These are phyloP conservation scores for Piscicola geometra DNA, from an alignment of 2,888 invertebrate genomes.

Conservation along the genomic window DNA sequence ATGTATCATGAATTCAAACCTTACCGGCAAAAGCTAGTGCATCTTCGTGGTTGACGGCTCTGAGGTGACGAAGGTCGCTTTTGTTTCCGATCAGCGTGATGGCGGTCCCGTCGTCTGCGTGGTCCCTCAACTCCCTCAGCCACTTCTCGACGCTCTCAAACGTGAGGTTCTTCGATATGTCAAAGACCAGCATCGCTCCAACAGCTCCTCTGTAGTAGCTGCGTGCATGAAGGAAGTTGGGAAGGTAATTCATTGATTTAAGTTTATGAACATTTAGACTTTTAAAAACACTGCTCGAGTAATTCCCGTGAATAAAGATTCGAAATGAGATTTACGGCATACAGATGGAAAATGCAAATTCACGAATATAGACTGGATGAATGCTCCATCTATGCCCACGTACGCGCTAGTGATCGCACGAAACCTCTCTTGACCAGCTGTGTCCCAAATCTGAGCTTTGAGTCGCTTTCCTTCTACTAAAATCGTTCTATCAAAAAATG, in stretches of 20 bases:
- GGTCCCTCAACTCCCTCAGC: slow-evolving; percentile 92
- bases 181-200: slow-evolving; percentile 95
- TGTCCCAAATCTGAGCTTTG: slow-evolving; percentile 94
- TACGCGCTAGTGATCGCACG: slow-evolving; percentile 82
- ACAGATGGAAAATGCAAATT: no score
- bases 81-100: slow-evolving; percentile 84
- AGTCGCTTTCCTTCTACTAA: slow-evolving; percentile 93
- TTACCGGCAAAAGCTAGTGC: slow-evolving; percentile 83
- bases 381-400: no score
- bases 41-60: slow-evolving; percentile 96
- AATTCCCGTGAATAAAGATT: neutral
- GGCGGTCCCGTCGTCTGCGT: slow-evolving; percentile 98
- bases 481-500: slow-evolving; percentile 49
- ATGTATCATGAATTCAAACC: no score
- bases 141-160: slow-evolving; percentile 99
- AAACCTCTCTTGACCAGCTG: slow-evolving; percentile 54
- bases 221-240: slow-evolving; percentile 28
- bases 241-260: no score
- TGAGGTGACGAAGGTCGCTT: slow-evolving; percentile 66
- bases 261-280: no score
- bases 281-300: neutral
- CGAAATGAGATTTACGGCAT: no score
- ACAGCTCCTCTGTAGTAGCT: slow-evolving; percentile 96
- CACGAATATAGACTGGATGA: no score
- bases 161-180: slow-evolving; percentile 97